phyloP scores from a whole-genome alignment of 2,113 vertebrate species.

The Cynopterus brachyotis region DNA sequence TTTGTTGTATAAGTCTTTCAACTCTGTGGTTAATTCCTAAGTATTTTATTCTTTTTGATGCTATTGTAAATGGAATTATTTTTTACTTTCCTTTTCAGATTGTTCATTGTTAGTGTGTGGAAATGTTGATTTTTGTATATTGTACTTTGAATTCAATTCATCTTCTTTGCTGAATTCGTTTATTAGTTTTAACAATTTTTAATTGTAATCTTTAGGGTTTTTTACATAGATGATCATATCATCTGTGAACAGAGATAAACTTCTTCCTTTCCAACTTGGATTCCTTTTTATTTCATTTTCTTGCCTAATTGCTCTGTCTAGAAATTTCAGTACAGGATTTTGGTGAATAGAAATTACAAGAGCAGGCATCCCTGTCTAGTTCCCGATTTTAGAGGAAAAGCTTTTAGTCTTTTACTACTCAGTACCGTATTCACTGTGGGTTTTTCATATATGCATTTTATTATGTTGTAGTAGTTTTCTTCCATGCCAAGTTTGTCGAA shows the following conservation, averaged over 20 bases:
- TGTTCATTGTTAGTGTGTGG: neutral
- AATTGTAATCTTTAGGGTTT: neutral
- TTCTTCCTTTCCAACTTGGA: neutral
- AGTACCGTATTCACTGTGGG: neutral
- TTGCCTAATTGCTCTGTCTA: neutral
- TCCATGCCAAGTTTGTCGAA: neutral
- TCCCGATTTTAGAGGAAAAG: neutral
- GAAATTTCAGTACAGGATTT: neutral
- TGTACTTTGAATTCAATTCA: no score
- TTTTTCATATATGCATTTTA: neutral
- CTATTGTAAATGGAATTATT: neutral
- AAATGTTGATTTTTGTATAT: neutral
- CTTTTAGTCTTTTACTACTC: neutral
- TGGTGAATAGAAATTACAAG: neutral
- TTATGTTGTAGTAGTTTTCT: neutral
- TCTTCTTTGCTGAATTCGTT: neutral
- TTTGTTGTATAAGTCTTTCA: neutral
- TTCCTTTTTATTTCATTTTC: neutral
- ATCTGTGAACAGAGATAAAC: neutral
- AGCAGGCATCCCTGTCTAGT: neutral
- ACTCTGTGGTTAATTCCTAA: neutral
- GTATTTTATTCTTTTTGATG: neutral
- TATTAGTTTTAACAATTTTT: neutral
- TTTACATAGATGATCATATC: neutral
- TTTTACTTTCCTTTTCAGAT: neutral